Evolutionary conservation across 2,797 vertebrate species (phyloP), one percentile per base, ranked within the genome.

Genomic region (Acipenser ruthenus): DNA sequence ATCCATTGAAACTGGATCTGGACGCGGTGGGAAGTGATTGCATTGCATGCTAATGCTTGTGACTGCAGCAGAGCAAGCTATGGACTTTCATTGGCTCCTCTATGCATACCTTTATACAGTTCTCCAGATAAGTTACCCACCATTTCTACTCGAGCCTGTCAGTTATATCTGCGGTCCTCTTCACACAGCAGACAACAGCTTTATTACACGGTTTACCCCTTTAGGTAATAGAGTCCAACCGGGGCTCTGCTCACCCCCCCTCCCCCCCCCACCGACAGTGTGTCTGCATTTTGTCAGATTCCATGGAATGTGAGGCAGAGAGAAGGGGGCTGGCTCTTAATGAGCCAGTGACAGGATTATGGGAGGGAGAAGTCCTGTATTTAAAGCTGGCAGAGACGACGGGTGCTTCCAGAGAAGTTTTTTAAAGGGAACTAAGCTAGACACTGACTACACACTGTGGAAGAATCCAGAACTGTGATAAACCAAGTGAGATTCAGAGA

Each of bases 311-410:
- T 72, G 74, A 74, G 68, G 71, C 78, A 68, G 68, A 69, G 76
- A 72, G 74, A 71, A 79, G 77, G 74, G 73, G 70, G 60, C 9
- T 70, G 60, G 60, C 10, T 37, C 60, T 80, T 74, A 81, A 73
- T 73, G 70, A 79, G 72, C 76, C 71, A 66, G 73, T 80, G 82
- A 79, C 75, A 72, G 69, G 8, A 65, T 67, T 72, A 65, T 73
- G n/a, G 68, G 74, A 73, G 77, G 77, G 80, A 77, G 79, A 79
- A 73, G 79, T 68, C 49, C 72, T 70, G 69, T 75, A 72, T 79
- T 80, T 77, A 76, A 84, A 73, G 73, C 62, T 73, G 74, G 66
- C 68, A 69, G 75, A 69, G 65, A 62, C 64, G 60, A 68, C 72
- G 70, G 73, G 70, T 69, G 70, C 76, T 68, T 70, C 75, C 67